Evolutionary conservation across 23 tunicate species (phyloP).

Genomic region (Aplidium turbinatum): DNA sequence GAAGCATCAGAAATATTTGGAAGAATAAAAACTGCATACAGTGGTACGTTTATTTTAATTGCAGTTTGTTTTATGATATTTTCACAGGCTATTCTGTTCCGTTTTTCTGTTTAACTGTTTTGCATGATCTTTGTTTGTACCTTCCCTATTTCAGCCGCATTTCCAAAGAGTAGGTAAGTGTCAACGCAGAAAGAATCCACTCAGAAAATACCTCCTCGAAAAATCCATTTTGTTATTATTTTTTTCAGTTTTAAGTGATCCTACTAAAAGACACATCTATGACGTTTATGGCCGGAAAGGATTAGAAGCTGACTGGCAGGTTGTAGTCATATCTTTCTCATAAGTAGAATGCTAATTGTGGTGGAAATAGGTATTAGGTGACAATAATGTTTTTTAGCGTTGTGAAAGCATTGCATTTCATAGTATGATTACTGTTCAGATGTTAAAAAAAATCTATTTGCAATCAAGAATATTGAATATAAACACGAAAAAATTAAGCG

Average conservation of each 20-base stretch:
- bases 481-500: too few relatives aligned
- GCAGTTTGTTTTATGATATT: too few relatives aligned
- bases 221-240: not conserved
- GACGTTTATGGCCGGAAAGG: conserved; percentile 87
- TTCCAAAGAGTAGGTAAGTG: too few relatives aligned
- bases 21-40: conserved; percentile 76
- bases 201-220: too few relatives aligned
- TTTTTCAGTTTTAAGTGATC: conserved; percentile 82
- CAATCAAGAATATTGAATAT: too few relatives aligned
- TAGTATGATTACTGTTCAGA: too few relatives aligned
- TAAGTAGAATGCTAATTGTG: not conserved
- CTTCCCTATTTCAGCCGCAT: too few relatives aligned
- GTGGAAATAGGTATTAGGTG: too few relatives aligned
- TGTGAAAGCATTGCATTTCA: too few relatives aligned
- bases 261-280: conserved; percentile 78
- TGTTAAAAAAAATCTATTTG: too few relatives aligned
- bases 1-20: conserved; percentile 83
- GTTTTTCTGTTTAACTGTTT: not conserved
- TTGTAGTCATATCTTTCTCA: conserved; percentile 4
- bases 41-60: conserved; percentile 41
- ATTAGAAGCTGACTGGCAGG: conserved; percentile 95
- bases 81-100: not conserved
- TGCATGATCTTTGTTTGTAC: not conserved
- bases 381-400: too few relatives aligned
- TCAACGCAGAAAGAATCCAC: too few relatives aligned